These are phyloP conservation scores for Brachyptera risi DNA, from an alignment of 2,888 invertebrate genomes.

Conservation along the genomic window DNA sequence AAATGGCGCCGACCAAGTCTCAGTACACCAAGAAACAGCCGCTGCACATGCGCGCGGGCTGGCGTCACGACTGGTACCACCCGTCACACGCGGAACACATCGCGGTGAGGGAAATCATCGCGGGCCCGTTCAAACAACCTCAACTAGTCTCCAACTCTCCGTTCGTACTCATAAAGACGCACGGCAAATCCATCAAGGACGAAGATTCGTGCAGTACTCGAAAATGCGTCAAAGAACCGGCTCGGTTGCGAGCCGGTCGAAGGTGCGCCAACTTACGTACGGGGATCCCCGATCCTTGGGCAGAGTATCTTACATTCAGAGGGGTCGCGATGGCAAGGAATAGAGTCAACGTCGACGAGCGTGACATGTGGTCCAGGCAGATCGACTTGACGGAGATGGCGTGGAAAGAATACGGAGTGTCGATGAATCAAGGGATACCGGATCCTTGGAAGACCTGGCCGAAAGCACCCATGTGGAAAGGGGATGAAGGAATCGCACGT, in stretches of 20 bases:
- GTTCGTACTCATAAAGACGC: background rate
- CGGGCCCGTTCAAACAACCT: slow-evolving; percentile 5
- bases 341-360: background rate
- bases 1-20: background rate
- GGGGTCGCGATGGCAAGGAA: background rate
- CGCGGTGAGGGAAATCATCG: background rate
- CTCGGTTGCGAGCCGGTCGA: background rate
- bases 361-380: background rate
- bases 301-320: background rate
- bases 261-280: background rate
- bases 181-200: background rate
- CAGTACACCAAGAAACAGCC: background rate
- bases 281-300: slow-evolving; percentile 9
- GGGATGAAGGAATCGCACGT: too few species aligned
- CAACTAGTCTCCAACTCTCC: slow-evolving; percentile 4
- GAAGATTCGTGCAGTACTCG: background rate
- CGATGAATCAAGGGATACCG: slow-evolving; percentile 4
- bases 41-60: background rate
- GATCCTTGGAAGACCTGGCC: slow-evolving; percentile 11
- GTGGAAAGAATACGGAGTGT: background rate
- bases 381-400: background rate
- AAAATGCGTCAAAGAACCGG: background rate
- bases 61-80: slow-evolving; percentile 4
- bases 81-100: background rate
- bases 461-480: too few species aligned